Conservation (phyloP, 1,140 invertebrate species). For the Drosophila rufa region DNA sequence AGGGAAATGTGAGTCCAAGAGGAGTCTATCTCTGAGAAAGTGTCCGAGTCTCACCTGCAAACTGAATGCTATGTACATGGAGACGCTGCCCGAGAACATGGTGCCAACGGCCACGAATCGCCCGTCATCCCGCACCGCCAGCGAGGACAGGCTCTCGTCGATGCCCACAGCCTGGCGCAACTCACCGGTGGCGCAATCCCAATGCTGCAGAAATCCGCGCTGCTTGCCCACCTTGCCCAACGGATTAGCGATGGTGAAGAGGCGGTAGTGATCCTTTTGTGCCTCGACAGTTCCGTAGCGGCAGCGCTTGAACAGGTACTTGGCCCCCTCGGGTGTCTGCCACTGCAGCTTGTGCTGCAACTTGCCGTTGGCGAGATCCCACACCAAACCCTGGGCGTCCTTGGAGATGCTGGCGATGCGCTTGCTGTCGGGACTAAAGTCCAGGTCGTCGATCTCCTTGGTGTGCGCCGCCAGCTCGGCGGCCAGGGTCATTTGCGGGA, state of each 20-base stretch:
- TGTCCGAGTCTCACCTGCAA: constrained; percentile 89
- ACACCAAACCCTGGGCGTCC: constrained; percentile 93
- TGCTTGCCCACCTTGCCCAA: constrained; percentile 89
- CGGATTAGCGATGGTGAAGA: constrained; percentile 94
- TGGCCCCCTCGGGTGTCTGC: constrained; percentile 89
- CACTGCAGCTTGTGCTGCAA: constrained; percentile 88
- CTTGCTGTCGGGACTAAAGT: constrained; percentile 92
- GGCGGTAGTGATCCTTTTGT: constrained; percentile 87
- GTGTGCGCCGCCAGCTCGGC: constrained; percentile 90
- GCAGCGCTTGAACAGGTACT: constrained; percentile 94
- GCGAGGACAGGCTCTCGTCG: constrained; percentile 92
- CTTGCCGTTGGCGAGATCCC: constrained; percentile 88
- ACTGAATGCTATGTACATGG: constrained; percentile 96
- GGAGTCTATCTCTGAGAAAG: neutral
- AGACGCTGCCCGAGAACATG: constrained; percentile 95
- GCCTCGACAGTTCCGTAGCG: constrained; percentile 91
- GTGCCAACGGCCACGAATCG: constrained; percentile 96
- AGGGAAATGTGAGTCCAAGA: constrained; percentile 5
- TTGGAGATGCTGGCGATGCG: constrained; percentile 94
- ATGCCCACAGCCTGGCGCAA: constrained; percentile 87
- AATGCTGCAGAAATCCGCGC: constrained; percentile 90
- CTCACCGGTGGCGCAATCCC: constrained; percentile 88
- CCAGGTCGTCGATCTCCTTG: constrained; percentile 96
- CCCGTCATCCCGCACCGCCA: constrained; percentile 96
- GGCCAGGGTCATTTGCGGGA: constrained; percentile 90